Conservation (phyloP, 2,888 invertebrate genomes). For the Aphodius sticticus region DNA sequence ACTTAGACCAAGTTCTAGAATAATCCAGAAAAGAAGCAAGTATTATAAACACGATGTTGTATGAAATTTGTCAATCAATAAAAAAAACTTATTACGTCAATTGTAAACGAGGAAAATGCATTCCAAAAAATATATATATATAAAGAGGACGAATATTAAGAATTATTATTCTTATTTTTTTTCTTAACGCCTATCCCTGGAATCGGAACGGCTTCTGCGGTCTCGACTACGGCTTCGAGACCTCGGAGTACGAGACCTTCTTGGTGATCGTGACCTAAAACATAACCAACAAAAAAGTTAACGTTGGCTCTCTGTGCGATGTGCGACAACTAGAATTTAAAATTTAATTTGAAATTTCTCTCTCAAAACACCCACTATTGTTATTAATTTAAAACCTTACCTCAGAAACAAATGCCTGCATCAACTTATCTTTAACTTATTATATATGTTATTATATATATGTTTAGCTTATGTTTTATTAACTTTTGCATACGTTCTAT, state of each 20-base stretch:
- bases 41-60: neutral
- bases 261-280: constrained; percentile 60
- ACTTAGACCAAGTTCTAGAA: neutral
- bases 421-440: neutral
- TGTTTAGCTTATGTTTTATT: neutral
- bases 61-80: neutral
- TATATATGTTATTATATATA: constrained; percentile 14
- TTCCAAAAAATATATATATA: neutral
- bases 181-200: constrained; percentile 64
- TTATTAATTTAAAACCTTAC: constrained; percentile 31
- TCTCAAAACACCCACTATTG: constrained; percentile 31
- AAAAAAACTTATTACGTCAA: neutral
- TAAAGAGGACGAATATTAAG: neutral
- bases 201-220: constrained; percentile 66
- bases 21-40: neutral
- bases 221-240: constrained; percentile 66
- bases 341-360: neutral
- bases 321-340: neutral
- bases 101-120: neutral
- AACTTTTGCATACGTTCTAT: too few species aligned
- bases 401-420: constrained; percentile 14
- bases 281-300: constrained; percentile 26
- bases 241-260: constrained; percentile 59
- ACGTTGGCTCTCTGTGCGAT: neutral
- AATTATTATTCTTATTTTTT: neutral